These are phyloP conservation scores for Aphidius gifuensis DNA, from an alignment of 1,140 invertebrate genomes.

Conservation along the genomic window DNA sequence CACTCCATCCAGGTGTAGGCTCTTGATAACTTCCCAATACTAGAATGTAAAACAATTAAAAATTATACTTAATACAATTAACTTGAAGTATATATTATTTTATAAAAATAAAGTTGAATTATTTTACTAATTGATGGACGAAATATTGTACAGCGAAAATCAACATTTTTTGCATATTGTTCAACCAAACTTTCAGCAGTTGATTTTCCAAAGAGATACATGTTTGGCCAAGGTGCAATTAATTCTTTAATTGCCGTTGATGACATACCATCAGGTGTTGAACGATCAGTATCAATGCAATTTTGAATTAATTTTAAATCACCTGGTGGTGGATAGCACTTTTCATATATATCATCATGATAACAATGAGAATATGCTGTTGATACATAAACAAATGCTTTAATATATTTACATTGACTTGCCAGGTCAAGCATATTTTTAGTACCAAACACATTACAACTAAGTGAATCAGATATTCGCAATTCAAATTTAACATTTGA, in stretches of 20 bases:
- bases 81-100: no score
- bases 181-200: conserved; percentile 60
- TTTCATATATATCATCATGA: conserved; percentile 55
- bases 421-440: conserved; percentile 64
- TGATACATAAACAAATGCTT: conserved; percentile 39
- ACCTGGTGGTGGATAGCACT: conserved; percentile 52
- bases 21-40: conserved; percentile 72
- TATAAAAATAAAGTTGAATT: no score
- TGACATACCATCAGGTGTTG: conserved; percentile 30
- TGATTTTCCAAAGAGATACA: conserved; percentile 61
- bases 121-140: conserved; percentile 57
- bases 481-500: conserved; percentile 87
- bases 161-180: conserved; percentile 49
- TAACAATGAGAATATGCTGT: conserved; percentile 46
- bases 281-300: conserved; percentile 40
- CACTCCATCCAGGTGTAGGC: conserved; percentile 66
- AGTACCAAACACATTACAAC: conserved; percentile 63
- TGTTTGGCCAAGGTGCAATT: conserved; percentile 59
- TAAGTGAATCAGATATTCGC: conserved; percentile 65
- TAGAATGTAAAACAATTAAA: conserved; percentile 25
- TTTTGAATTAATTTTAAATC: conserved; percentile 52
- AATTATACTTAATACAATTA: no score
- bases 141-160: conserved; percentile 60
- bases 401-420: conserved; percentile 56
- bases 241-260: conserved; percentile 41